Evolutionary conservation across 2,113 vertebrate genomes (phyloP), one percentile per base, ranked within the genome.

Genomic region (Seriola quinqueradiata): DNA sequence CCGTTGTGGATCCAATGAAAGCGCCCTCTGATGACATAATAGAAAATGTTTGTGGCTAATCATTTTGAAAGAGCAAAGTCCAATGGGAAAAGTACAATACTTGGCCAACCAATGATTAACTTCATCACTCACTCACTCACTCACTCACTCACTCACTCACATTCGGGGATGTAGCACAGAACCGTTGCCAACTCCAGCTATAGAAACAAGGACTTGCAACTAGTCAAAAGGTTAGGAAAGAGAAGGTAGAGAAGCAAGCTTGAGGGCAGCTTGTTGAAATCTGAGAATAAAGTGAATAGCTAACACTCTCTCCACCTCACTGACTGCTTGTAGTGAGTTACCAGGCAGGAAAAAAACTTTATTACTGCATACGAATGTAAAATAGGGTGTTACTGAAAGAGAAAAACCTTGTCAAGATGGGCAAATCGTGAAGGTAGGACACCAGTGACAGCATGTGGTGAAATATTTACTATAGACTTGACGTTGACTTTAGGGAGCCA

Each of bases 401-500:
- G 4, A 58, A 12, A 75, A 66, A 14, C 1, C 48, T 44, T 21
- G 23, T 23, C 28, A 25, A 21, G 52, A 21, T 5, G 46, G 23
- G 11, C 32, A 23, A n/a, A 58, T 21, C 34, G 21, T 48, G 28
- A 48, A 9, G 59, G 9, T 21, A 10, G 46, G 59, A 58, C 57
- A 32, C 8, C 5, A 3, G 5, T 21, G 55, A 79, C 28, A 55
- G 44, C 32, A 23, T 73, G 75, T 52, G 48, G 21, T 59, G 23
- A 80, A 61, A 40, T 75, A 66, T 85, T 34, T 34, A 60, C 63
- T 5, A 7, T 54, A 68, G 55, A 83, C 36, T 59, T 28, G 17
- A 59, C 25, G 8, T 38, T 73, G 67, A 68, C 77, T 74, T 46
- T 17, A 75, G 75, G 63, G 34, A 73, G 52, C 68, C 48, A 54